Conservation (phyloP, 1,140 invertebrate genomes). For the Drosophila parabipectinata region DNA sequence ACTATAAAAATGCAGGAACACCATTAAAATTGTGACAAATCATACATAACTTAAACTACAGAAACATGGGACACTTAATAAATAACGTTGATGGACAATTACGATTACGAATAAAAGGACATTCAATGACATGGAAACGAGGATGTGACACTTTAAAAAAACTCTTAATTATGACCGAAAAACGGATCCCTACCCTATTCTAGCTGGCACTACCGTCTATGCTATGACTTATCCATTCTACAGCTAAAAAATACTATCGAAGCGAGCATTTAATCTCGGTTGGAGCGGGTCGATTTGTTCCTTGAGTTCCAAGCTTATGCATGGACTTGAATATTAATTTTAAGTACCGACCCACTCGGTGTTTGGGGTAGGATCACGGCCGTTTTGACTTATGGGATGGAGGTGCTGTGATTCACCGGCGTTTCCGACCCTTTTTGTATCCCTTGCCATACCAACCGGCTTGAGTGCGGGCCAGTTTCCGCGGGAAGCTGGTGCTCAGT, state of each 20-base stretch:
- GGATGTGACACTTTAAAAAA: constrained; percentile 15
- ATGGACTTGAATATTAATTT: background rate
- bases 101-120: constrained; percentile 11
- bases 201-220: constrained; percentile 18
- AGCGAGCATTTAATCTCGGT: constrained; percentile 34
- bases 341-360: background rate
- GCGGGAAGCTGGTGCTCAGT: constrained; percentile 74
- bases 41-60: background rate
- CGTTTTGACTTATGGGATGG: background rate
- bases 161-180: constrained; percentile 8
- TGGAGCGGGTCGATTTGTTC: background rate
- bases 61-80: constrained; percentile 9
- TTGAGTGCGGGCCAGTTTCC: constrained; percentile 84
- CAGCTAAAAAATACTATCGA: constrained; percentile 46
- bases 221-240: constrained; percentile 44
- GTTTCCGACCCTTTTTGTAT: constrained; percentile 85
- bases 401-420: constrained; percentile 43
- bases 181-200: constrained; percentile 19
- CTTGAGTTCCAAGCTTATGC: background rate
- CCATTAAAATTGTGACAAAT: background rate
- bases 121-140: constrained; percentile 11
- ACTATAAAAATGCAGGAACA: background rate
- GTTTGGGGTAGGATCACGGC: constrained; percentile 8
- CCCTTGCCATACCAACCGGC: constrained; percentile 87
- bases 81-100: constrained; percentile 7